phyloP scores from a whole-genome alignment of 2,113 vertebrate species.

The Coregonus clupeaformis region DNA sequence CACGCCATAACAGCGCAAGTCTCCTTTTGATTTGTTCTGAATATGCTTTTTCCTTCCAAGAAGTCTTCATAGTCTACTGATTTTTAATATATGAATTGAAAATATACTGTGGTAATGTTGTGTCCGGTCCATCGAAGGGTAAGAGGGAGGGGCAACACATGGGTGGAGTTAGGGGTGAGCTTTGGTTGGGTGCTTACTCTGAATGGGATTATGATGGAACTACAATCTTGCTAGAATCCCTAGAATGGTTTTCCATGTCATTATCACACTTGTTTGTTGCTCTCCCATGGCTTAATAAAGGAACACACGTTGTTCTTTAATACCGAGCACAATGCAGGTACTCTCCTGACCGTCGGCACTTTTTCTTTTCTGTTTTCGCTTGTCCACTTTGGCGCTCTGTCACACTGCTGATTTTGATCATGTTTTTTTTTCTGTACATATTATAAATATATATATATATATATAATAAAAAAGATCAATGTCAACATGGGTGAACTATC shows the following conservation, averaged over 20 bases:
- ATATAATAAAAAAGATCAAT: slow-evolving; percentile 71
- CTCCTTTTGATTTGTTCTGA: slow-evolving; percentile 27
- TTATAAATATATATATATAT: slow-evolving; percentile 77
- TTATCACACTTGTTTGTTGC: slow-evolving; percentile 62
- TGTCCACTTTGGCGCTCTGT: slow-evolving; percentile 58
- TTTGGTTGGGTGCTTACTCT: slow-evolving; percentile 37
- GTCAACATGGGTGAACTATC: slow-evolving; percentile 29
- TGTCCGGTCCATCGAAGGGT: slow-evolving; percentile 36
- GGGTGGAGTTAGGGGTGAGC: slow-evolving; percentile 8
- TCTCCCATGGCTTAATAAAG: slow-evolving; percentile 53
- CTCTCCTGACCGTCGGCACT: slow-evolving; percentile 25
- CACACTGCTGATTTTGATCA: slow-evolving; percentile 65
- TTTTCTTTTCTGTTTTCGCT: slow-evolving; percentile 39
- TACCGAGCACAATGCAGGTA: slow-evolving; percentile 54
- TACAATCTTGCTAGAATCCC: slow-evolving; percentile 33
- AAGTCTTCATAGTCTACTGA: slow-evolving; percentile 55
- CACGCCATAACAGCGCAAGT: slow-evolving; percentile 13
- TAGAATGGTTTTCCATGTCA: slow-evolving; percentile 36
- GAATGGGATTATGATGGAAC: slow-evolving; percentile 64
- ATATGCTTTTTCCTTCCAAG: slow-evolving; percentile 29
- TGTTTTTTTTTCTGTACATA: slow-evolving; percentile 71
- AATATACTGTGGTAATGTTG: slow-evolving; percentile 47
- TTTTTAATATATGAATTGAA: slow-evolving; percentile 61
- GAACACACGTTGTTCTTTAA: slow-evolving; percentile 45
- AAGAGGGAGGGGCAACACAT: slow-evolving; percentile 17